A percentile compares a stretch with the other conserved stretches of the same genome.
These are phyloP conservation scores for Ernsta delagoae DNA, from an alignment of 2,888 invertebrate genomes.

Conservation along the genomic window DNA sequence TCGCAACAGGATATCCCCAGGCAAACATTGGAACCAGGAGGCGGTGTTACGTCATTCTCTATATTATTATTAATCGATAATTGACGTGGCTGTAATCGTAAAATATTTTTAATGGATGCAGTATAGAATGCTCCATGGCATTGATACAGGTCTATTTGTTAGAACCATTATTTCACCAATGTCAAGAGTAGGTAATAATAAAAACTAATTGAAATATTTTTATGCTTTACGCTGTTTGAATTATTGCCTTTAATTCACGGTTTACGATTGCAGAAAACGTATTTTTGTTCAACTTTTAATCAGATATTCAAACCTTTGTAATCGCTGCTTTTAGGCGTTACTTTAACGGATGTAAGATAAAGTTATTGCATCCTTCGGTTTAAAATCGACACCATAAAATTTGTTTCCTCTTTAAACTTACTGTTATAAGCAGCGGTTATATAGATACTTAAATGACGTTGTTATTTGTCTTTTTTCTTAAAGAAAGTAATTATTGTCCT, in stretches of 20 bases:
- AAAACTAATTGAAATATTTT: constrained; percentile 26
- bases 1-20: constrained; percentile 23
- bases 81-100: background rate
- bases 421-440: no score
- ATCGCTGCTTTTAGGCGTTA: constrained; percentile 34
- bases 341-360: constrained; percentile 33
- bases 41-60: background rate
- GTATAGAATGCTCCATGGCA: constrained; percentile 5
- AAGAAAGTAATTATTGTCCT: background rate
- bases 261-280: constrained; percentile 14
- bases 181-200: constrained; percentile 19
- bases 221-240: constrained; percentile 14
- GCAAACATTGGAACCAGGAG: constrained; percentile 18
- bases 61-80: background rate
- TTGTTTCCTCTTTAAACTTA: background rate
- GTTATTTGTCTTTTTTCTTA: background rate
- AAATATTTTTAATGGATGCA: constrained; percentile 8
- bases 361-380: constrained; percentile 13
- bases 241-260: constrained; percentile 17
- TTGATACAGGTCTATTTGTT: background rate
- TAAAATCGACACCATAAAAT: background rate
- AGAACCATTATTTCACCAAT: constrained; percentile 16
- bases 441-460: background rate
- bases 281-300: constrained; percentile 22
- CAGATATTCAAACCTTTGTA: constrained; percentile 24